A percentile compares a stretch with the other conserved stretches of the same genome.
phyloP scores from a whole-genome alignment of 2,888 invertebrate genomes.

The Catocala fraxini region DNA sequence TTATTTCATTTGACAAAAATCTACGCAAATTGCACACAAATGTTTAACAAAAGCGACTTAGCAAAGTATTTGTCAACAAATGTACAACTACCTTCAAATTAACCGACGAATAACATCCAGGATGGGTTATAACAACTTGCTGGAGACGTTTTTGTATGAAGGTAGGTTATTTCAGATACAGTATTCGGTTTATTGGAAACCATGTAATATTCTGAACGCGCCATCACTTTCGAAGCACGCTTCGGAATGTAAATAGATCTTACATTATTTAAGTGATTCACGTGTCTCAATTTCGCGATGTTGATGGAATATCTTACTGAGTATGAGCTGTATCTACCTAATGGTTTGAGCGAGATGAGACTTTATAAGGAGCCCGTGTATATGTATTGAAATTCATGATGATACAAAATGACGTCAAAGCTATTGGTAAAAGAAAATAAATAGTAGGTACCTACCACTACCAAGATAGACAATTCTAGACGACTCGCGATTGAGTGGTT shows the following conservation, averaged over 20 bases:
- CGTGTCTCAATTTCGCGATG: neutral
- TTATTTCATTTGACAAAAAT: slow-evolving; percentile 4
- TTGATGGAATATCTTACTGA: slow-evolving; percentile 5
- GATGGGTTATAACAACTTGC: slow-evolving; percentile 35
- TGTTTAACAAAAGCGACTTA: slow-evolving; percentile 29
- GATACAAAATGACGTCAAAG: too few relatives aligned
- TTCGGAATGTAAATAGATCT: slow-evolving; percentile 7
- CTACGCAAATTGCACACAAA: slow-evolving; percentile 16
- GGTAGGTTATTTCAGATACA: slow-evolving; percentile 13
- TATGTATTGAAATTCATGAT: too few relatives aligned
- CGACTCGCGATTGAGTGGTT: too few relatives aligned
- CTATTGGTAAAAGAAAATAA: too few relatives aligned
- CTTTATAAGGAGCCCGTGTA: too few relatives aligned
- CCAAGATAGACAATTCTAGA: too few relatives aligned
- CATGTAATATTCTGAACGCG: slow-evolving; percentile 1
- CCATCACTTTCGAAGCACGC: slow-evolving; percentile 1
- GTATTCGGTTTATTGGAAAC: slow-evolving; percentile 8
- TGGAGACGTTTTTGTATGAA: slow-evolving; percentile 20
- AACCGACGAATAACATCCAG: slow-evolving; percentile 27
- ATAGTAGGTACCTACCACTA: too few relatives aligned
- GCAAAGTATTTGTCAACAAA: slow-evolving; percentile 34
- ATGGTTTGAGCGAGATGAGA: neutral
- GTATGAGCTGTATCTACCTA: neutral
- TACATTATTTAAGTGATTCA: slow-evolving; percentile 4
- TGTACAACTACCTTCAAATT: slow-evolving; percentile 18